Percentiles rank a stretch among this genome's conserved stretches.
These are phyloP conservation scores for Oenanthe oenanthe DNA, from an alignment of 2,113 vertebrate genomes.

Conservation along the genomic window DNA sequence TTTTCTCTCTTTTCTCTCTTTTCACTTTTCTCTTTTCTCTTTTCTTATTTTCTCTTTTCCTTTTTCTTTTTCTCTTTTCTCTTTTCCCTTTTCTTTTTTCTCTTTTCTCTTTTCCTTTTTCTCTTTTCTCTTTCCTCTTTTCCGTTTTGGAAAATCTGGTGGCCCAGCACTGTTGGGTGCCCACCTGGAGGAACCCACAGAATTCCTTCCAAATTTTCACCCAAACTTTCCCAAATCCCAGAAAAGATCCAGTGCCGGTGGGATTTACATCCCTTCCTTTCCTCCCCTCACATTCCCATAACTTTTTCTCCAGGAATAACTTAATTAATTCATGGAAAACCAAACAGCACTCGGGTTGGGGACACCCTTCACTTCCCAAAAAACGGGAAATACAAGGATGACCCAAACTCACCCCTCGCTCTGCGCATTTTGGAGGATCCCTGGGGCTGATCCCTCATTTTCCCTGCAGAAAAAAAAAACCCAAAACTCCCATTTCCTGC, in stretches of 20 bases:
- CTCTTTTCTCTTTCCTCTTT: neutral
- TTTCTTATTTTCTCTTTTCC: neutral
- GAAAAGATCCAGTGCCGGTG: neutral
- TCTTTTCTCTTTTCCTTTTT: neutral
- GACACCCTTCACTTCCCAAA: neutral
- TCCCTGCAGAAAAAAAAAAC: neutral
- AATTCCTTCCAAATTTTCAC: neutral
- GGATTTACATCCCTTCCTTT: neutral
- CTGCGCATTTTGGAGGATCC: rapidly evolving
- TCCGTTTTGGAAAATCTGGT: neutral
- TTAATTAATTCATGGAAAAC: neutral
- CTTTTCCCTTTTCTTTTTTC: neutral
- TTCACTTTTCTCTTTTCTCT: neutral
- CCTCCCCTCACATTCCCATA: neutral
- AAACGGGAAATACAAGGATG: neutral
- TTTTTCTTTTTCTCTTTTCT: neutral
- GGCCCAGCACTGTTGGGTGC: neutral
- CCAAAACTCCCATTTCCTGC: neutral
- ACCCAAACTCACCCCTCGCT: rapidly evolving
- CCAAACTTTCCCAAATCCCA: neutral
- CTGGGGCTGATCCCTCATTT: neutral
- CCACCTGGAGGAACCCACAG: rapidly evolving
- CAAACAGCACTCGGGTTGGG: rapidly evolving
- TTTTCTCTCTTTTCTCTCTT: neutral
- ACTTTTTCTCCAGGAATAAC: neutral